Evolutionary conservation across 2,797 vertebrate genomes (phyloP).

Genomic region (Aeoliscus strigatus): DNA sequence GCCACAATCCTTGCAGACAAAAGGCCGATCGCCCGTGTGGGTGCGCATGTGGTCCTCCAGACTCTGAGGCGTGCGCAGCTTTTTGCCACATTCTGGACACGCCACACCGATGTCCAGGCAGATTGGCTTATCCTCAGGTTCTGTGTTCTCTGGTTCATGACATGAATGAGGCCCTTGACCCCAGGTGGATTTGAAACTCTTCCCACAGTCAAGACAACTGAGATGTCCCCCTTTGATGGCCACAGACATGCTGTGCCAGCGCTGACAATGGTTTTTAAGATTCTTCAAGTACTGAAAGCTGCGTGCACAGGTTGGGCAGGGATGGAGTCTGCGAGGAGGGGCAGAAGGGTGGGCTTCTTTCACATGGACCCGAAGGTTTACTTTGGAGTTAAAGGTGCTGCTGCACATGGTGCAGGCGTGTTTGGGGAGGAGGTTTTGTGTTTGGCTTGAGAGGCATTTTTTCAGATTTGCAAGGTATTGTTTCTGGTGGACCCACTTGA

Average conservation of each 20-base stretch:
- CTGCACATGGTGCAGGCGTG: constrained; percentile 63
- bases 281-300: constrained; percentile 77
- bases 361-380: constrained; percentile 60
- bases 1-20: constrained; percentile 72
- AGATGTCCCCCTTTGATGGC: constrained; percentile 63
- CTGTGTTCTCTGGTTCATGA: constrained; percentile 41
- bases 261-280: constrained; percentile 75
- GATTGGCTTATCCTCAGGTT: constrained; percentile 56
- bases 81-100: constrained; percentile 72
- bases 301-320: constrained; percentile 73
- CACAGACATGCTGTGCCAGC: constrained; percentile 72
- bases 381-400: constrained; percentile 64
- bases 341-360: constrained; percentile 63
- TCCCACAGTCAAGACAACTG: constrained; percentile 67
- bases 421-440: constrained; percentile 52
- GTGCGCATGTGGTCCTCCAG: constrained; percentile 74
- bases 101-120: constrained; percentile 66
- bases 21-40: constrained; percentile 75
- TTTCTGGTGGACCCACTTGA: constrained; percentile 77
- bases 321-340: constrained; percentile 67
- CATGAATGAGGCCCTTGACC: constrained; percentile 74
- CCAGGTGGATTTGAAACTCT: constrained; percentile 73
- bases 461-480: constrained; percentile 69
- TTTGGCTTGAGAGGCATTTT: constrained; percentile 57
- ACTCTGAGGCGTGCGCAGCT: constrained; percentile 67